Evolutionary conservation across 1,140 invertebrate species (phyloP), one percentile per base, ranked within the genome.

Genomic region (Drosophila subpulchrella): DNA sequence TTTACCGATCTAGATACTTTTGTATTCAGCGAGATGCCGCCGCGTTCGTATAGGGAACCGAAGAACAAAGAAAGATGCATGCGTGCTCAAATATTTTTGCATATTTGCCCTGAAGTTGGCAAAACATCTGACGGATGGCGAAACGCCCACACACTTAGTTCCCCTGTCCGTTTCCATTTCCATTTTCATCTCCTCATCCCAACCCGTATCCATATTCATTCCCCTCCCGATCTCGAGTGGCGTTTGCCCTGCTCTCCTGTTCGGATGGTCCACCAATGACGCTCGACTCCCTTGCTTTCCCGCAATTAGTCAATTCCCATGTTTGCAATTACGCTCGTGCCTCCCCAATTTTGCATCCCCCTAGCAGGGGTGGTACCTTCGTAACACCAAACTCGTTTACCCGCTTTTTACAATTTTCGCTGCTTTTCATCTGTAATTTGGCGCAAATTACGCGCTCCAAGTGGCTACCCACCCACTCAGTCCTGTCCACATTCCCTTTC

Each of bases 241-340:
- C 15, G 30, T 38, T 32, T n/a, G 27, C 20, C 32, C 41, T n/a
- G 61, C 58, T 13, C 48, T 32, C 6, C 15, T 32, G 8, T 15
- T n/a, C 20, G 48, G 44, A 61, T 34, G 63, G 38, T 51, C 60
- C 65, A 8, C 68, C 70, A 72, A 73, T 72, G 70, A 34, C 55
- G 65, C 58, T 38, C 47, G 56, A 46, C 36, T 53, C 54, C 41
- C 70, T 61, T 55, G 44, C 72, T 77, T 81, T 73, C 74, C 72
- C 61, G 60, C 80, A 82, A 82, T 82, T 82, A 82, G 74, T 78
- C 74, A 78, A 82, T 82, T 82, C 74, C 75, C 79, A 82, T 75
- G 79, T 72, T 77, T 68, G 68, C 75, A 75, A 70, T 82, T 78
- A 73, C 59, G 34, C 30, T 34, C 55, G 41, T 17, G 13, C 41